Base-by-base conservation (phyloP, 2,797 vertebrate species). In the Sebastes elongatus region DNA sequence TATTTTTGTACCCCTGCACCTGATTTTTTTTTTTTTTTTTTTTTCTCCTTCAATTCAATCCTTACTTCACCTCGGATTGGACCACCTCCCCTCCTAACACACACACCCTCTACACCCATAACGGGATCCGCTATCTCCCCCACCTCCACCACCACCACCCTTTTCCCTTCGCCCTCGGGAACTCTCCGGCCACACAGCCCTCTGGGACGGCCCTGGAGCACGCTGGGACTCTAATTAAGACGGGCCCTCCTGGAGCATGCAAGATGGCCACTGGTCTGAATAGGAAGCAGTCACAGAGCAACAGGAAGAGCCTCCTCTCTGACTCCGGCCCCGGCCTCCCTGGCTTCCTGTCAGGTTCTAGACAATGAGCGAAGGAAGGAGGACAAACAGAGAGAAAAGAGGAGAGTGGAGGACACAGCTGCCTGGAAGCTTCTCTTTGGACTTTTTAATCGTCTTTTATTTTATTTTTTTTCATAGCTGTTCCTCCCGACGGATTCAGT, bases 331-430 rank as follows among this genome's bases (percentile, higher is more conserved):
- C 90, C 64, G 82, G 93, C 83, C 94, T 93, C 87, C 89, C 94
- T 49, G 93, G 91, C 88, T 96, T 95, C 90, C 94, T 95, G 81
- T 95, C 93, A 67, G 94, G 93, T 84, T 94, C 94, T 76, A 94
- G 95, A 94, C 94, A 95, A 88, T 95, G 91, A 95, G 88, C 66
- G 55, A 82, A 87, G 84, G 89, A 84, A 71, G 78, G 85, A 84
- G 86, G 87, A 88, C 78, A 80, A 74, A 82, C 62, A 5, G 80
- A 86, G 75, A 38, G 38, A 38, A 81, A 38, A 82, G 77, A 84
- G 77, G 82, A 83, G 90, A 92, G 84, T 86, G 87, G 81, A 72
- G 76, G 87, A 89, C 70, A 52, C 64, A 18, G 88, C 88, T 85
- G 82, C 84, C 87, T 88, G 88, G 89, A 89, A 91, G 83, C 89